These are phyloP conservation scores for Noturus placidus DNA, from an alignment of 2,113 vertebrate genomes.

Conservation along the genomic window DNA sequence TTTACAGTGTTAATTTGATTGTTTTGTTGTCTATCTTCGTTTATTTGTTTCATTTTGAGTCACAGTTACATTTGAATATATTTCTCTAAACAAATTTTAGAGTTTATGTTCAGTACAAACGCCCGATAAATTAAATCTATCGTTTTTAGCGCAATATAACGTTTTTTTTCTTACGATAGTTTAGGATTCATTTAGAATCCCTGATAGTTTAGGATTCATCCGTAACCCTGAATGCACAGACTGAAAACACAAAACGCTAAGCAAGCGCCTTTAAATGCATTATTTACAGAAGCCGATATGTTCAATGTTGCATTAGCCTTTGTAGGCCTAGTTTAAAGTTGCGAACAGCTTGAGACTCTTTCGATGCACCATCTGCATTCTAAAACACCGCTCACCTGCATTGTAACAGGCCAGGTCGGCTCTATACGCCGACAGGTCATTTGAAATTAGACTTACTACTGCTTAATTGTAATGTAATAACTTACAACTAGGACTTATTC, in stretches of 20 bases:
- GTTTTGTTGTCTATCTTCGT: not conserved
- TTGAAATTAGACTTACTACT: not conserved
- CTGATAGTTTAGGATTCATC: not conserved
- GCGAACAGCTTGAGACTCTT: not conserved
- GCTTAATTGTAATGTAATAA: not conserved
- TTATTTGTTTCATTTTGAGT: not conserved
- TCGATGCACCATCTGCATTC: not conserved
- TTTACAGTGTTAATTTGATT: not conserved
- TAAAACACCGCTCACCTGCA: not conserved
- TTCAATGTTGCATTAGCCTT: not conserved
- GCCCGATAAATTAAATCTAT: not conserved
- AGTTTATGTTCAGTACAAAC: not conserved
- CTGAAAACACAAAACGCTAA: not conserved
- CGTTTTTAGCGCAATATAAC: not conserved
- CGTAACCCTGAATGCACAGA: not conserved
- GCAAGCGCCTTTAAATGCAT: not conserved
- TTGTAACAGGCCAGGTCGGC: not conserved
- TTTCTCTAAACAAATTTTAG: not conserved
- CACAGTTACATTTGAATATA: not conserved
- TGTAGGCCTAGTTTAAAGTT: not conserved
- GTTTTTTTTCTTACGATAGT: not conserved
- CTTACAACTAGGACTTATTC: not conserved
- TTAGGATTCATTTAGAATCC: not conserved
- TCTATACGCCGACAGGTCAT: not conserved
- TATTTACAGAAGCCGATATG: not conserved